Base-by-base conservation (phyloP, 2,113 vertebrate genomes). In the Garra rufa region DNA sequence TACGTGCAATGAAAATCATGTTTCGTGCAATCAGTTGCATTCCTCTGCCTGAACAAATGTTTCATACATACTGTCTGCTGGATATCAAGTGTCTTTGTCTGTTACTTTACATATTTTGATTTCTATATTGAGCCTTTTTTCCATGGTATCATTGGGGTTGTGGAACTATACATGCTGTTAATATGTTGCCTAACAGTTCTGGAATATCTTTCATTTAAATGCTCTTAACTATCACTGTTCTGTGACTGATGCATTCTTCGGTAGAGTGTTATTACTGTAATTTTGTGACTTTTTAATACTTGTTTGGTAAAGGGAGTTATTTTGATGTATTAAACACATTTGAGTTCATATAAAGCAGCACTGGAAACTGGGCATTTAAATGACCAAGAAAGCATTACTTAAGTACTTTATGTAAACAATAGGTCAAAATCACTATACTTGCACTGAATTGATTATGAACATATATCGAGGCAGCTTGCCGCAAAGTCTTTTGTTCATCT, bases 181-280 rank as follows among this genome's bases (percentile, higher is more conserved):
- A 63, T 63, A 34, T 44, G 59, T 82, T 11, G 74, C 89, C 87
- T 86, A 73, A 65, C 69, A 76, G 88, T 86, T 74, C 67, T 63
- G 48, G 19, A 59, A 21, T 85, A 19, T 82, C 34, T 10, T 13
- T 86, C 17, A 79, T 41, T 81, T 13, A 76, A 76, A 55, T 55
- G 9, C 19, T 26, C 26, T 76, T 52, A 30, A 59, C 21, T 41
- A 14, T 77, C 75, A 57, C 50, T 24, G 34, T 61, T 78, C 9
- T 61, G 13, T 44, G 34, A 14, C 48, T 76, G 55, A 41, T 81
- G 70, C 52, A 74, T 74, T 41, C n/a, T 80, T 10, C 57, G n/a
- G 70, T 43, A 74, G 8, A 55, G 7, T 14, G 4, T 55, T 24
- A 14, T 30, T 61, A 24, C 57, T 67, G 73, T 69, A 13, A 43